Base-by-base conservation (phyloP, 2,113 vertebrate species). In the Condylura cristata region DNA sequence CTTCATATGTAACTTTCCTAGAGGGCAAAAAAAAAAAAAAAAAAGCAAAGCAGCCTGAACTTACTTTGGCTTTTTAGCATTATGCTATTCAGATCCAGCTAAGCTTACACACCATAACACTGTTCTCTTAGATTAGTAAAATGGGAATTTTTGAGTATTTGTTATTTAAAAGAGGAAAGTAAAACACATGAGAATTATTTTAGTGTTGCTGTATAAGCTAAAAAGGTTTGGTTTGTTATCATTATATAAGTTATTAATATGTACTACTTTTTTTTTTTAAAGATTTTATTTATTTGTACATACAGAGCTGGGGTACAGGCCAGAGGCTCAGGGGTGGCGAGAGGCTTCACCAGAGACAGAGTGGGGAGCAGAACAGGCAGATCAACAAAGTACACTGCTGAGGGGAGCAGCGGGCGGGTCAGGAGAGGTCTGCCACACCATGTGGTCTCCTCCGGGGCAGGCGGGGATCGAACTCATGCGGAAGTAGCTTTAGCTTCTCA, bases 151-250 rank as follows among this genome's bases (percentile, higher is more conserved):
- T 30, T 61, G 14, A 79, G 7, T 16, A 6, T 22, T 84, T 78
- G 20, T 75, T 48, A 22, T 30, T 28, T 56, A 56, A 39, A 86
- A 5, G 1, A 46, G 82, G 9, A 1, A 86, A 86, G 8, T 46
- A 30, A 70, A 90, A 70, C 71, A 44, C 6, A 86, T 0, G 5
- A 58, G 32, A 97, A 65, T 51, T 68, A 93, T 61, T 18, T 72
- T 79, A 68, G 26, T 32, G 37, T 51, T 56, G 2, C 37, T 81
- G 46, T 12, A 8, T 10, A 66, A 2, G 22, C 37, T 71, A 87
- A 86, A 70, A 86, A 86, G 81, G 22, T 75, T 90, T 84, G 8
- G 89, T 72, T 76, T 61, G 53, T 68, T 48, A 89, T 16, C 13
- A 12, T 37, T 70, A 72, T n/a, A 37, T 48, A 30, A 61, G 34